phyloP scores from a whole-genome alignment of 2,113 vertebrate species.

The Thalassoma bifasciatum region DNA sequence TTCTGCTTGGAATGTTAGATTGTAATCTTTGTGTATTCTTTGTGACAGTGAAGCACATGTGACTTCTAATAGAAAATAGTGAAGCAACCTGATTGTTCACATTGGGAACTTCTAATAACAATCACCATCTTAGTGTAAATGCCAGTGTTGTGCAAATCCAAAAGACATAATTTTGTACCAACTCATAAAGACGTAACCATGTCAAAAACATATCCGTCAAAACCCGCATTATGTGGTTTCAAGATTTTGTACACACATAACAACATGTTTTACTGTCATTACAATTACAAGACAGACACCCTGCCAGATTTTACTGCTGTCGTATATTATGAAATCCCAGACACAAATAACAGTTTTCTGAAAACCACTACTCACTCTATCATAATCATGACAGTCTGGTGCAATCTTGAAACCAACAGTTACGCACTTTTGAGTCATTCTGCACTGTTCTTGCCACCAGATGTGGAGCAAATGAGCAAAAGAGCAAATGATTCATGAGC shows the following conservation, averaged over 20 bases:
- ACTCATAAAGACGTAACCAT: not conserved
- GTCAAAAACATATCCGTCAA: not conserved
- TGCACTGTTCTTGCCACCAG: conserved; percentile 55
- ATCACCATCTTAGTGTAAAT: no score
- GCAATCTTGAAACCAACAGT: conserved; percentile 45
- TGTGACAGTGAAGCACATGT: no score
- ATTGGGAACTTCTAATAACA: not conserved
- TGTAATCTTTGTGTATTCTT: no score
- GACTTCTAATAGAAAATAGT: no score
- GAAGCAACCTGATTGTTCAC: not conserved
- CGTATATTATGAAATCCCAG: conserved; percentile 56
- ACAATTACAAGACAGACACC: not conserved
- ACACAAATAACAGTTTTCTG: conserved; percentile 41
- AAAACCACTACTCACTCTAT: conserved; percentile 44
- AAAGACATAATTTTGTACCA: not conserved
- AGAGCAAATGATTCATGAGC: conserved; percentile 57
- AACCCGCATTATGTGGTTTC: not conserved
- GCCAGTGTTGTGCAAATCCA: not conserved
- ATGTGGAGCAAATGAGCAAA: conserved; percentile 69
- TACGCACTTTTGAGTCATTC: conserved; percentile 26
- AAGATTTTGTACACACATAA: not conserved
- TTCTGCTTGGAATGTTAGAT: no score
- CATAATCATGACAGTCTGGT: conserved; percentile 46
- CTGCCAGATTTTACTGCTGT: conserved; percentile 19
- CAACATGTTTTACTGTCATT: conserved; percentile 29